Conservation (phyloP, 2,888 invertebrate species). For the Drosophila differens region DNA sequence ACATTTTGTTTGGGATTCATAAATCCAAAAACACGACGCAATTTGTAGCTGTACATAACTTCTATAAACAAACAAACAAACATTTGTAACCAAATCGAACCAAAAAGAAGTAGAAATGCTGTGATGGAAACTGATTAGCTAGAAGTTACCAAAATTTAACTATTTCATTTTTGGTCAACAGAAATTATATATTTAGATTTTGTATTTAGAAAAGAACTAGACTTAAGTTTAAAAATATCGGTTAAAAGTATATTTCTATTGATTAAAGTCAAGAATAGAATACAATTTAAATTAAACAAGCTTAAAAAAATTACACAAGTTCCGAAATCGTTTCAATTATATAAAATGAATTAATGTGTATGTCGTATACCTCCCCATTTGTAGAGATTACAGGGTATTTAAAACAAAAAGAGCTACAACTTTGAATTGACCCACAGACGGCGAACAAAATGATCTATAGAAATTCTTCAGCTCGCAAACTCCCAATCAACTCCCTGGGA, state of each 20-base stretch:
- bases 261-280: neutral
- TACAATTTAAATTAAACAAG: neutral
- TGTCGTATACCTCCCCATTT: neutral
- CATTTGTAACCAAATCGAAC: conserved; percentile 23
- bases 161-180: neutral
- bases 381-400: neutral
- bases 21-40: conserved; percentile 46
- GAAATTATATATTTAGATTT: neutral
- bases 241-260: neutral
- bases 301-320: neutral
- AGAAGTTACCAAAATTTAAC: neutral
- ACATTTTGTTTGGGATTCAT: conserved; percentile 47
- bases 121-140: neutral
- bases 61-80: conserved; percentile 43
- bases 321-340: too few relatives aligned
- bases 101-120: conserved; percentile 1
- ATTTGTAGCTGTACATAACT: conserved; percentile 40
- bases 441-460: conserved; percentile 70
- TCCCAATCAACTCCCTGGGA: conserved; percentile 14
- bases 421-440: conserved; percentile 56
- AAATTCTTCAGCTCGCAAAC: conserved; percentile 47
- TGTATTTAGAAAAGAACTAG: rapidly evolving
- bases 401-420: conserved; percentile 21
- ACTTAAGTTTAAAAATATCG: neutral
- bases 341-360: neutral